phyloP scores from a whole-genome alignment of 2,113 vertebrate species.

The Dipodomys merriami region DNA sequence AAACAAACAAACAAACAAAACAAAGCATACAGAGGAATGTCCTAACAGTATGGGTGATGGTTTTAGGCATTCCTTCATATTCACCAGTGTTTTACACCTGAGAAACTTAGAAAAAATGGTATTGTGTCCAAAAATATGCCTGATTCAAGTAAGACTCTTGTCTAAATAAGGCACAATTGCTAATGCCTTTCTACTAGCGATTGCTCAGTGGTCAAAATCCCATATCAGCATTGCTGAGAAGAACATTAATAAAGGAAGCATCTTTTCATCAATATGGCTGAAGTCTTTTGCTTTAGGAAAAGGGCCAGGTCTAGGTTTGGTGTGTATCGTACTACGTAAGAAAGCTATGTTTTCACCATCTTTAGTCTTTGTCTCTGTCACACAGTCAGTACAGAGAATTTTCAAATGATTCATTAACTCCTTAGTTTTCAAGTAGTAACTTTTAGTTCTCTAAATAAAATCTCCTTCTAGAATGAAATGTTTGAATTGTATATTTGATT shows the following conservation, averaged over 20 bases:
- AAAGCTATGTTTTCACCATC: not conserved
- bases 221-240: not conserved
- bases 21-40: not conserved
- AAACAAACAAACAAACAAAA: no score
- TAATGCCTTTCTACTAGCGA: not conserved
- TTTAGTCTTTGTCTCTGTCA: constrained; percentile 36
- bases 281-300: constrained; percentile 16
- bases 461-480: constrained; percentile 15
- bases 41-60: not conserved
- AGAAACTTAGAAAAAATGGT: constrained; percentile 34
- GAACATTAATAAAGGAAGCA: not conserved
- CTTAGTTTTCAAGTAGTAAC: not conserved
- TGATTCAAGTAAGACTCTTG: constrained; percentile 6
- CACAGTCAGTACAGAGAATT: not conserved
- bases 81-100: not conserved
- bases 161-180: not conserved
- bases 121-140: not conserved
- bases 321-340: not conserved
- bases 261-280: not conserved
- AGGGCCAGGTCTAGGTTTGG: not conserved
- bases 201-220: not conserved
- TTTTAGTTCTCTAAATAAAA: constrained; percentile 41
- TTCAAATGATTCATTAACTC: not conserved
- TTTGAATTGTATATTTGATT: not conserved
- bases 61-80: not conserved